Base-by-base conservation (phyloP, 2,888 invertebrate genomes). In the Trilocha varians region DNA sequence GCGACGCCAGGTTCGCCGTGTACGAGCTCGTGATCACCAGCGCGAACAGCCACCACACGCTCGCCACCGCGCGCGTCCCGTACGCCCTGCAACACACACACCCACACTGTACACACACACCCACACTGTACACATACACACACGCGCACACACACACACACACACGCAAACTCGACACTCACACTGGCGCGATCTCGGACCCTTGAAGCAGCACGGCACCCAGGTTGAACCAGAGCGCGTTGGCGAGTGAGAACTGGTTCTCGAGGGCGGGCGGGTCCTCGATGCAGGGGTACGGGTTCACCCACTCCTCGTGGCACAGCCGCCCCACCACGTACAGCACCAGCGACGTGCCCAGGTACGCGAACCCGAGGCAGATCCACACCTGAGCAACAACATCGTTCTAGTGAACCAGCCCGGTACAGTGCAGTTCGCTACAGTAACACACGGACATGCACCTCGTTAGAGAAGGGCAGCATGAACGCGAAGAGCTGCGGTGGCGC, bases 1-100 rank as follows among this genome's bases (percentile, higher is more conserved):
- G 94, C 41, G 97, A 95, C 34, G 96, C 96, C 61, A 97, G 87
- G 85, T 97, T 96, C 41, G 96, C 96, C 0, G 96, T 96, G 75
- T 97, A 97, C 4, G 95, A 95, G 46, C 91, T 90, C 16, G 93
- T 91, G 87, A 94, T 92, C 61, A 96, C 95, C 49, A 96, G 83
- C 16, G 94, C 94, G 74, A 96, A 96, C 70, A 96, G 91, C 93
- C 94, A 95, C 95, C 93, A 94, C 36, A 91, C 90, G 34, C 93
- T 92, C 13, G 95, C 96, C 37, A 95, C 91, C 56, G 96, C 91
- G 51, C 97, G 89, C 5, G 96, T 95, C 0, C 95, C 95, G 52
- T 93, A 91, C 13, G 96, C 95, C 57, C 96, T 94, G 73, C 44
- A 5, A 38, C n/a, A 15, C 16, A 33, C 32, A 16, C 25, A 14